Conservation (phyloP, 2,888 invertebrate species). For the Neoitamus cyanurus region DNA sequence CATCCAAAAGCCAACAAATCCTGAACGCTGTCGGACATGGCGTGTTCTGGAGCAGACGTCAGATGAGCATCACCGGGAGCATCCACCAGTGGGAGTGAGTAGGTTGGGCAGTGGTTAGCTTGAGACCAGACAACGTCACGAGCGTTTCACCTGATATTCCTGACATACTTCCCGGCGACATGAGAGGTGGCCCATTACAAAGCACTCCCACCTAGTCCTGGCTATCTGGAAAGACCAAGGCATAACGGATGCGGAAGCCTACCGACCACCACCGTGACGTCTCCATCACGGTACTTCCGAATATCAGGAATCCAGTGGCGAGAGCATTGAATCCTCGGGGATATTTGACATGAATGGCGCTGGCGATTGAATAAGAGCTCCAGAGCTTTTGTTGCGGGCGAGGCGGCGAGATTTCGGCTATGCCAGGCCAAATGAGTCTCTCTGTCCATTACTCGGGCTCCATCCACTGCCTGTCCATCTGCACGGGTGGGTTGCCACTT, state of each 20-base stretch:
- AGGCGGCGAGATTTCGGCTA: not conserved
- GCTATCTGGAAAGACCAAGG: not conserved
- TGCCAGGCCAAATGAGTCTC: not conserved
- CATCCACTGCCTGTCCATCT: not conserved
- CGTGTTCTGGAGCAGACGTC: not conserved
- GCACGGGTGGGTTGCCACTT: not conserved
- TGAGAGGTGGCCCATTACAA: conserved; percentile 17
- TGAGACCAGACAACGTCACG: not conserved
- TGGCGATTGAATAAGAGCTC: not conserved
- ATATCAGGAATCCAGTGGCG: not conserved
- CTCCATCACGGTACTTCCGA: not conserved
- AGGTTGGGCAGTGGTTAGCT: not conserved
- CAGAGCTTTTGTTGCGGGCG: not conserved
- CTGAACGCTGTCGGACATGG: not conserved
- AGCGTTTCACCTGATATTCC: conserved; percentile 2
- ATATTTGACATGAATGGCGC: conserved; percentile 1
- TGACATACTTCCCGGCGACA: conserved; percentile 7
- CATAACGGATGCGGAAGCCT: not conserved
- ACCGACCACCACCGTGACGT: not conserved
- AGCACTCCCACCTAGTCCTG: not conserved
- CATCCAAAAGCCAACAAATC: not conserved
- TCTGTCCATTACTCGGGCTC: not conserved
- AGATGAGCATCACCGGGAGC: not conserved
- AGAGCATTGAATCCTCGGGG: not conserved
- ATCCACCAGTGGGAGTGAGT: not conserved